Base-by-base conservation (phyloP, 2,888 invertebrate species). In the Acleris literana region DNA sequence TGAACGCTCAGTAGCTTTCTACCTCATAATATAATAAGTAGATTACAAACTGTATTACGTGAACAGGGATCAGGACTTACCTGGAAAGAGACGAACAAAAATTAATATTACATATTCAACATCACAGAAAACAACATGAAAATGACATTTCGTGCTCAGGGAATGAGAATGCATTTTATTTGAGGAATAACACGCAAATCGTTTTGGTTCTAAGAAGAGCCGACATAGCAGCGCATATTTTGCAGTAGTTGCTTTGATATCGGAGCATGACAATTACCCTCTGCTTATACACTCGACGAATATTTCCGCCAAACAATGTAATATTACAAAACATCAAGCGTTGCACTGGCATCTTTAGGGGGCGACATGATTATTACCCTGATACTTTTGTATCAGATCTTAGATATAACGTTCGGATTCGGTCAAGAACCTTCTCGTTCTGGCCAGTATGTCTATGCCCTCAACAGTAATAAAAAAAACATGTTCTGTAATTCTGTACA, bases 271-370 rank as follows among this genome's bases (percentile, higher is more conserved):
- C 76, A 74, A 70, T 74, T 63, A 44, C 53, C 61, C 56, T 69
- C 72, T 86, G 84, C 85, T 86, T 83, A 77, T 73, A 73, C 75
- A 76, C 73, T 70, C 74, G 71, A 74, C 77, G 76, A 79, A 81
- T 80, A 80, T 85, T 85, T 84, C 83, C 83, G 78, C 68, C 79
- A 86, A 87, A 85, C 86, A 86, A 75, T 70, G 82, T 79, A 79
- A 74, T 81, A 73, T 86, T 85, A 77, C 87, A 82, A 87, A 88
- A 87, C 85, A 87, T 75, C 68, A 61, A 62, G 63, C 69, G 63
- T 54, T 56, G 57, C 58, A 49, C 60, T 51, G 59, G 52, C 33
- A 48, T 59, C 17, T 29, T 16, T 29, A 29, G 49, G 43, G 55
- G 48, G 16, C 49, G 39, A 51, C 25, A n/a, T n/a, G n/a, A 57